A percentile compares a stretch with the other conserved stretches of the same genome.
These are phyloP conservation scores for Bombylius major DNA, from an alignment of 2,888 invertebrate species.

Conservation along the genomic window DNA sequence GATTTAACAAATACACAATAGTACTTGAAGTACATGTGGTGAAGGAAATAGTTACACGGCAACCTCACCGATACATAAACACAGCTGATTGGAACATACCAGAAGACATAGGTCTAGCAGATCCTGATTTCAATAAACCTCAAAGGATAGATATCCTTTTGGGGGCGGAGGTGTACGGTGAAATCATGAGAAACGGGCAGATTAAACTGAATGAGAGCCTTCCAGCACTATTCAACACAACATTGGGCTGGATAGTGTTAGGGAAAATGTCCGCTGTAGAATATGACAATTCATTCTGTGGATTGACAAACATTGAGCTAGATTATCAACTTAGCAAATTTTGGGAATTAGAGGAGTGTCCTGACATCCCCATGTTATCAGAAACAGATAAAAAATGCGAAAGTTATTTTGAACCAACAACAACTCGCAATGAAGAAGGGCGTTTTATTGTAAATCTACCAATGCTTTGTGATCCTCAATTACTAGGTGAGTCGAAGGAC, in stretches of 20 bases:
- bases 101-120: conserved; percentile 1
- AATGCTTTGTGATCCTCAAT: conserved; percentile 7
- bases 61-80: too few species aligned
- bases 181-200: conserved; percentile 1
- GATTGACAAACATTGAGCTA: too few species aligned
- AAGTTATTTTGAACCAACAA: conserved; percentile 13
- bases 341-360: too few species aligned
- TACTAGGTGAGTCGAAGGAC: conserved; percentile 1
- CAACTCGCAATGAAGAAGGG: conserved; percentile 6
- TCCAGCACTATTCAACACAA: conserved; percentile 5
- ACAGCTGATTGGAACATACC: too few species aligned
- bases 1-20: too few species aligned
- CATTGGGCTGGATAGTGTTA: conserved; percentile 8
- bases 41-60: too few species aligned
- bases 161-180: conserved; percentile 5
- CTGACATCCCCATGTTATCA: too few species aligned
- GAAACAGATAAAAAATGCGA: conserved; percentile 9
- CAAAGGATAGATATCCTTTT: conserved; percentile 7
- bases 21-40: too few species aligned
- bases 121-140: conserved; percentile 9
- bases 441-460: conserved; percentile 14
- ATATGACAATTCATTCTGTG: too few species aligned
- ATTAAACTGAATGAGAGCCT: background rate
- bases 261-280: background rate
- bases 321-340: too few species aligned